phyloP scores from a whole-genome alignment of 2,888 invertebrate genomes.

The Pantelozetes paolii region DNA sequence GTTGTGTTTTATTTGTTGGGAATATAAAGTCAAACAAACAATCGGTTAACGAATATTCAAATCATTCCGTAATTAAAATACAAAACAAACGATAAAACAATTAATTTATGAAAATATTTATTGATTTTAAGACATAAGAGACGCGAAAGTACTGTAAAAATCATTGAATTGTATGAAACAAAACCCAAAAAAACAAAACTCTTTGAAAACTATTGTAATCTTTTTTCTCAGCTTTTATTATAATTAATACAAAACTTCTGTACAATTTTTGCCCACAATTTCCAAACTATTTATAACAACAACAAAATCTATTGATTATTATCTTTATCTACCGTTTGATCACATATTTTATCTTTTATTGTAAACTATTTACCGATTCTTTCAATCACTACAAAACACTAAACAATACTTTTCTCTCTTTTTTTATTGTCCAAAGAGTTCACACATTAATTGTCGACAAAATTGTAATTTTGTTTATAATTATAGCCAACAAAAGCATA shows the following conservation, averaged over 20 bases:
- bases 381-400: not conserved
- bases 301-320: not conserved
- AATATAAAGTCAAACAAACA: not conserved
- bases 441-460: not conserved
- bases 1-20: not conserved
- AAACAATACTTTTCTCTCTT: not conserved
- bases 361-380: not conserved
- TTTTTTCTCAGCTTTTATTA: not conserved
- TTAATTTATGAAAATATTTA: not conserved
- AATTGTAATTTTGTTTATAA: constrained; percentile 3
- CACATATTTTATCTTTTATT: not conserved
- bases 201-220: not conserved
- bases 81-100: not conserved
- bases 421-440: not conserved
- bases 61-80: not conserved
- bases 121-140: not conserved
- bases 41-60: not conserved
- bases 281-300: constrained; percentile 9
- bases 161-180: too few species aligned
- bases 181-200: too few species aligned
- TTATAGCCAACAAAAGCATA: not conserved
- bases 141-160: not conserved
- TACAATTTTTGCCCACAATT: constrained; percentile 9
- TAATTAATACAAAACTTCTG: not conserved
- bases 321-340: not conserved